Percentiles rank a stretch among this genome's conserved stretches.
phyloP scores from a whole-genome alignment of 53 echinoderm and acorn worm species.

The Echinarachnius parma region DNA sequence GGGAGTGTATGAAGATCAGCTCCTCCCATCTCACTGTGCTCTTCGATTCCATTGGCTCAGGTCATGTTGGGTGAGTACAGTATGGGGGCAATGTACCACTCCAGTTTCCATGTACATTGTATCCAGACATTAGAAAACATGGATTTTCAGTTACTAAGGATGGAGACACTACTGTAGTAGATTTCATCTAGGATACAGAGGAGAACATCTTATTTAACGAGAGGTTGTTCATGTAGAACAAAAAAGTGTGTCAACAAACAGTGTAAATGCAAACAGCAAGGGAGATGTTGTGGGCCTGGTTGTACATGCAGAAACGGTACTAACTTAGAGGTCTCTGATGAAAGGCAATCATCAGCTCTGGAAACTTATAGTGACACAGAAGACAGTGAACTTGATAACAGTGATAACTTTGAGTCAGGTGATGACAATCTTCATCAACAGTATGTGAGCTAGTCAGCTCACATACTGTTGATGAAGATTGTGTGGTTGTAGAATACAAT shows the following conservation, averaged over 20 bases:
- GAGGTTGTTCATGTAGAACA: slow-evolving; percentile 49
- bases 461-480: not conserved
- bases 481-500: not conserved
- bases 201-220: slow-evolving; percentile 44
- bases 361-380: not conserved
- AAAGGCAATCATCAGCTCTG: not conserved
- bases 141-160: slow-evolving; percentile 32
- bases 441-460: no score
- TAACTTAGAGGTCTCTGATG: not conserved
- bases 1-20: slow-evolving; percentile 48
- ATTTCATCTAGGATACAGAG: slow-evolving; percentile 34
- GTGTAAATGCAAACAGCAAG: slow-evolving; percentile 54
- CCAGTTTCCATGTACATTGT: slow-evolving; percentile 15
- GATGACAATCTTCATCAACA: not conserved
- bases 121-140: slow-evolving; percentile 39
- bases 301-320: slow-evolving; percentile 38
- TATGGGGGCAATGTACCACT: slow-evolving; percentile 40
- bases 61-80: slow-evolving; percentile 58
- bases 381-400: not conserved
- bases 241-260: slow-evolving; percentile 36
- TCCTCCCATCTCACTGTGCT: slow-evolving; percentile 48
- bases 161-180: slow-evolving; percentile 1
- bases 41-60: slow-evolving; percentile 60
- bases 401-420: not conserved
- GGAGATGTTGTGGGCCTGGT: slow-evolving; percentile 30